Conservation (phyloP, 2,888 invertebrate species). For the Epinotia demarniana region DNA sequence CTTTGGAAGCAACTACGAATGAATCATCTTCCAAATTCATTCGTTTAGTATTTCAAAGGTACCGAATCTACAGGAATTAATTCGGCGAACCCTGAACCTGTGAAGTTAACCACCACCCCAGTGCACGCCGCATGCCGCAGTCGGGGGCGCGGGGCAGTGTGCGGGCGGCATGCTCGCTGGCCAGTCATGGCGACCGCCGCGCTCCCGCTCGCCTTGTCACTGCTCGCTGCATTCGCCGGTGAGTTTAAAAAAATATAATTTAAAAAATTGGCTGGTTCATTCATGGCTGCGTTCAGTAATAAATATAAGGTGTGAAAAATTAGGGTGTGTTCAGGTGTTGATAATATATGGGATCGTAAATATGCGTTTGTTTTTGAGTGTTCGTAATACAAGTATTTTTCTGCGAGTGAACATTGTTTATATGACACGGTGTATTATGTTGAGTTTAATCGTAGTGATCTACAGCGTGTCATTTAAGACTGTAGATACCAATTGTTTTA, state of each 20-base stretch:
- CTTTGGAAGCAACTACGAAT: no score
- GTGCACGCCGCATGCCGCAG: conserved; percentile 75
- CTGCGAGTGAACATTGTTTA: background rate
- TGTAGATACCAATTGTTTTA: no score
- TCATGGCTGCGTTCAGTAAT: background rate
- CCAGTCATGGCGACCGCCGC: conserved; percentile 73
- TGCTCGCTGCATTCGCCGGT: conserved; percentile 75
- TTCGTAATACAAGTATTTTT: background rate
- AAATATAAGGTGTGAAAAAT: no score
- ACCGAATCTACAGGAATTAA: no score
- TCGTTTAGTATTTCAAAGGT: no score
- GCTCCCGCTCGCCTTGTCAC: conserved; percentile 58
- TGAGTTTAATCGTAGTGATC: no score
- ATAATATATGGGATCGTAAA: no score
- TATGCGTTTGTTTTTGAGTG: background rate
- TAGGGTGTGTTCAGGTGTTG: background rate
- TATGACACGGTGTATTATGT: background rate
- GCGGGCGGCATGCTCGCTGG: conserved; percentile 54
- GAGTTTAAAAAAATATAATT: conserved; percentile 53
- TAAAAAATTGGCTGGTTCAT: background rate
- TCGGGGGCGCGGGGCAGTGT: conserved; percentile 74
- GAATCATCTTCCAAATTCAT: no score
- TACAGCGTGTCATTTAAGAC: no score
- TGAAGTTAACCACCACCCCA: conserved; percentile 5
- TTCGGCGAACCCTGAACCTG: background rate